phyloP scores from a whole-genome alignment of 1,140 invertebrate genomes.

The Drosophila rufa region DNA sequence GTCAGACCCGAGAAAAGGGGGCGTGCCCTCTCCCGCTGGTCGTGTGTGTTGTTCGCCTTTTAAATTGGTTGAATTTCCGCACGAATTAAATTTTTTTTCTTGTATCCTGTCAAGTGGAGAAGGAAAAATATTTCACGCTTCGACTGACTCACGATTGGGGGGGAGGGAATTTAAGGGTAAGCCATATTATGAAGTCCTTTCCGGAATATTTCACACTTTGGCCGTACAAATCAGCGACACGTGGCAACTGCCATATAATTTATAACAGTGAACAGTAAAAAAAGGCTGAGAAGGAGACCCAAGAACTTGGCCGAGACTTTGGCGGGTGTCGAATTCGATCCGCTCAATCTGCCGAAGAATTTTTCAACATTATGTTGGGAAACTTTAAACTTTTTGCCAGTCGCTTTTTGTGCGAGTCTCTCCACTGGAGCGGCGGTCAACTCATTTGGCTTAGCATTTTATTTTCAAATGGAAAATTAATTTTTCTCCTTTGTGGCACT shows the following conservation, averaged over 20 bases:
- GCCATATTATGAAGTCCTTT: conserved; percentile 78
- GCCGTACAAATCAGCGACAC: conserved; percentile 77
- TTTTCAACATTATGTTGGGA: conserved; percentile 26
- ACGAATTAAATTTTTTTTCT: conserved; percentile 75
- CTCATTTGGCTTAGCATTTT: conserved; percentile 65
- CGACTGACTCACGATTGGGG: conserved; percentile 57
- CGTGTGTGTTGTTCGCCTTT: conserved; percentile 55
- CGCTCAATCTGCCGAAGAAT: conserved; percentile 53
- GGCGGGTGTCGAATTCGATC: conserved; percentile 57
- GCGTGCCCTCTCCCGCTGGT: conserved; percentile 45
- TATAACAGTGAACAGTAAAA: conserved; percentile 48
- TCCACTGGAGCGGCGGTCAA: background rate
- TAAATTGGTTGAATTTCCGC: conserved; percentile 84
- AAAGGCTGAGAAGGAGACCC: conserved; percentile 39
- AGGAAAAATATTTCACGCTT: conserved; percentile 77
- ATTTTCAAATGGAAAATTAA: conserved; percentile 62
- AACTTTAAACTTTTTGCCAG: conserved; percentile 25
- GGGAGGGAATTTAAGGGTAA: conserved; percentile 45
- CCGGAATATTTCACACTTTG: conserved; percentile 80
- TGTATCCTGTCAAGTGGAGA: conserved; percentile 17
- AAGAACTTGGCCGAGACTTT: conserved; percentile 36
- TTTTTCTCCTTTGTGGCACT: conserved; percentile 43
- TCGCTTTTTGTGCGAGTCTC: conserved; percentile 4
- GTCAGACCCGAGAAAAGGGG: conserved; percentile 60
- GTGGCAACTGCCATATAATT: conserved; percentile 81